phyloP scores from a whole-genome alignment of 2,888 invertebrate genomes.

The Drosophila sordidapex region DNA sequence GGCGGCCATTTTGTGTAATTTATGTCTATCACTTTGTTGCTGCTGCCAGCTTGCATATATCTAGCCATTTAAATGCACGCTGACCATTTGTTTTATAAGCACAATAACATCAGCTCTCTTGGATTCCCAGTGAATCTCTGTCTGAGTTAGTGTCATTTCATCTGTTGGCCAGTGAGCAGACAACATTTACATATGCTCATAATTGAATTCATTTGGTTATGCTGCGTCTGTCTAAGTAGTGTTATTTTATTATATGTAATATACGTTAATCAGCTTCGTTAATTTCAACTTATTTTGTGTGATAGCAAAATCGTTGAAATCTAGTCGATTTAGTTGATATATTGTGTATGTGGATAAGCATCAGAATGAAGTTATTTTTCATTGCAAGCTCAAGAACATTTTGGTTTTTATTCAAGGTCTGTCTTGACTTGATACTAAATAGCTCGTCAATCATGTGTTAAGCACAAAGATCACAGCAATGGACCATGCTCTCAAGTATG shows the following conservation, averaged over 20 bases:
- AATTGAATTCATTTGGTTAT: not conserved
- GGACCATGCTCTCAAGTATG: constrained; percentile 7
- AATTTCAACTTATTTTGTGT: not conserved
- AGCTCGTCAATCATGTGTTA: constrained; percentile 42
- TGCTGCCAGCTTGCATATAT: constrained; percentile 20
- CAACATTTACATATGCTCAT: constrained; percentile 1
- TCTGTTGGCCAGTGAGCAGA: not conserved
- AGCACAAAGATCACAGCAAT: constrained; percentile 22
- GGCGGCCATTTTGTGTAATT: constrained; percentile 62
- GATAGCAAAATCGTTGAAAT: not conserved
- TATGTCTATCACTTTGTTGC: constrained; percentile 70
- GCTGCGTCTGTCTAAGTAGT: not conserved
- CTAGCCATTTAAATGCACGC: constrained; percentile 55
- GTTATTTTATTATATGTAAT: not conserved
- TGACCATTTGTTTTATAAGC: constrained; percentile 44
- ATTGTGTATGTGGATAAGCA: no score
- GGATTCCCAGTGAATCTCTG: constrained; percentile 2
- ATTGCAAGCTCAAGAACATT: constrained; percentile 1
- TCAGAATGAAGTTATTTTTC: not conserved
- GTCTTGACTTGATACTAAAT: constrained; percentile 7
- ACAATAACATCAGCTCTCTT: constrained; percentile 31
- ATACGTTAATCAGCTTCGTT: not conserved
- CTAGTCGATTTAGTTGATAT: not conserved
- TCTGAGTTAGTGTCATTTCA: constrained; percentile 1
- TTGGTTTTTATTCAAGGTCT: not conserved